phyloP scores from a whole-genome alignment of 1,140 invertebrate species.

The Drosophila baimaii region DNA sequence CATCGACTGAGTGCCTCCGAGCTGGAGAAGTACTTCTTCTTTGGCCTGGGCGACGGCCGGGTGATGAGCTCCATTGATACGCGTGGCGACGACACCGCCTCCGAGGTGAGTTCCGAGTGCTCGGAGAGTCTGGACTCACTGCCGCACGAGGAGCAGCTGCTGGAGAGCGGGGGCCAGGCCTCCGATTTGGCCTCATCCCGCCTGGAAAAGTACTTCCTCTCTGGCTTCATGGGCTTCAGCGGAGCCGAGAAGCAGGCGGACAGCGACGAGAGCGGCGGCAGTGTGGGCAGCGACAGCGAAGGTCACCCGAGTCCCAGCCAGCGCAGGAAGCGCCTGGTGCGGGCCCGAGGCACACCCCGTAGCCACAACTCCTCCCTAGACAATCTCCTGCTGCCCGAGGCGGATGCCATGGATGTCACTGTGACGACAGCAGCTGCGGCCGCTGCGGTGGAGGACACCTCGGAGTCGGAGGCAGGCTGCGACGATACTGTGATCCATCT shows the following conservation, averaged over 20 bases:
- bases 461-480: conserved; percentile 90
- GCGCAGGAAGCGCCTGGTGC: conserved; percentile 90
- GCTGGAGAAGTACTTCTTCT: conserved; percentile 96
- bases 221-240: conserved; percentile 92
- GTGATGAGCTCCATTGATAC: conserved; percentile 85
- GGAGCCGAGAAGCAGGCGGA: conserved; percentile 89
- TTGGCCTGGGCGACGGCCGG: conserved; percentile 90
- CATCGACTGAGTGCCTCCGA: conserved; percentile 90
- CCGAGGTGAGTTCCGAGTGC: conserved; percentile 94
- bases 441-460: conserved; percentile 86
- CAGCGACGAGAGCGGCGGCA: conserved; percentile 87
- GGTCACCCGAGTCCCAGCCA: conserved; percentile 94
- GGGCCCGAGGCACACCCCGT: conserved; percentile 91
- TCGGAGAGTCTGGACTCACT: conserved; percentile 91
- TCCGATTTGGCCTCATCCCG: conserved; percentile 91
- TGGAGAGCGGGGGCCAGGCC: conserved; percentile 85
- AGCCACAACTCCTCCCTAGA: conserved; percentile 92
- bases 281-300: conserved; percentile 93
- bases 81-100: conserved; percentile 89
- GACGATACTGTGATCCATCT: conserved; percentile 88
- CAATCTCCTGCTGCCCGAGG: conserved; percentile 86
- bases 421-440: conserved; percentile 72
- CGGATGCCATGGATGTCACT: conserved; percentile 85
- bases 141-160: conserved; percentile 85
- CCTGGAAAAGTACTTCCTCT: conserved; percentile 95